Conservation (phyloP, 2,113 vertebrate species). For the Malurus elegans region DNA sequence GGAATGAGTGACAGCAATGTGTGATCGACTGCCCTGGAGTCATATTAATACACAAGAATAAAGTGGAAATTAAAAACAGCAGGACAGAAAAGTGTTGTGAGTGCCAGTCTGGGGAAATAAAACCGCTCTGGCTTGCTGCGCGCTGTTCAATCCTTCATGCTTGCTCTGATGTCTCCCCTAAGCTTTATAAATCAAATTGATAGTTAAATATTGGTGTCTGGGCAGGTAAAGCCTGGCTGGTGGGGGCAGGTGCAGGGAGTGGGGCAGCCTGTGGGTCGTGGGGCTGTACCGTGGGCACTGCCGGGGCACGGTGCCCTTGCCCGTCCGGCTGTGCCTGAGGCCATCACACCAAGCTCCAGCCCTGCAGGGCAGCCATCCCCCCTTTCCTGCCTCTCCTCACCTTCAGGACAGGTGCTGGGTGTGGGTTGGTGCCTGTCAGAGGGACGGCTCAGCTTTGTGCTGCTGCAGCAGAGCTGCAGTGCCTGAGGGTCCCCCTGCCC, state of each 20-base stretch:
- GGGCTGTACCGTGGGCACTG: not conserved
- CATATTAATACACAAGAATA: not conserved
- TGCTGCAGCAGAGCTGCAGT: fast-evolving
- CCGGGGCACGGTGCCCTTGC: not conserved
- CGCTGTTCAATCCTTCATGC: fast-evolving
- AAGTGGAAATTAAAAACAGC: slow-evolving; percentile 29
- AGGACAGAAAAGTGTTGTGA: not conserved
- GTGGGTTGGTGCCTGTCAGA: no score
- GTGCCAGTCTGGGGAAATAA: not conserved
- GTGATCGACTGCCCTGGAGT: not conserved
- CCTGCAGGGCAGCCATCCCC: not conserved
- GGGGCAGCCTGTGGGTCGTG: fast-evolving
- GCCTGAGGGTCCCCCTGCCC: not conserved
- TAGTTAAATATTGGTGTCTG: fast-evolving
- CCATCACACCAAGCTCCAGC: fast-evolving
- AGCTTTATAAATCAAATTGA: not conserved
- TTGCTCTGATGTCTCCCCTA: fast-evolving
- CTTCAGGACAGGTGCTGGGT: no score
- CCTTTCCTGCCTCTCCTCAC: not conserved
- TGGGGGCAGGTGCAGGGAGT: fast-evolving
- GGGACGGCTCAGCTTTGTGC: not conserved
- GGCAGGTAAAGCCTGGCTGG: not conserved
- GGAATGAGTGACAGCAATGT: not conserved
- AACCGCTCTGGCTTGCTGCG: not conserved
- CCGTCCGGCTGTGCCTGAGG: fast-evolving